phyloP scores from a whole-genome alignment of 2,888 invertebrate genomes.

The Allacma fusca region DNA sequence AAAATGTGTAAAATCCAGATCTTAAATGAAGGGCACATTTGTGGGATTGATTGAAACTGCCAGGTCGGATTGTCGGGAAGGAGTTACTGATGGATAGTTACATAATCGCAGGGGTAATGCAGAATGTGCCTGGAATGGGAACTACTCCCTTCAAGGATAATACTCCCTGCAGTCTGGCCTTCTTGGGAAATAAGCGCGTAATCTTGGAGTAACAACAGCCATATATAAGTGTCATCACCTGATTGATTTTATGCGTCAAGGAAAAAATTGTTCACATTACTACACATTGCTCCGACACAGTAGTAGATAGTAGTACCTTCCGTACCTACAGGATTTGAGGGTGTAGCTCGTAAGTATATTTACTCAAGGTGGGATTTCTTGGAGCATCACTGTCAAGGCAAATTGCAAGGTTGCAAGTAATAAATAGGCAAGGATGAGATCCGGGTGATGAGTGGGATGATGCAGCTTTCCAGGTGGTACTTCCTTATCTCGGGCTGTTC shows the following conservation, averaged over 20 bases:
- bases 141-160: not conserved
- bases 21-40: slow-evolving; percentile 37
- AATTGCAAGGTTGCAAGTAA: slow-evolving; percentile 32
- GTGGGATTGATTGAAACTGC: slow-evolving; percentile 31
- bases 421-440: slow-evolving; percentile 25
- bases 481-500: not conserved
- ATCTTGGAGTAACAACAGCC: slow-evolving; percentile 32
- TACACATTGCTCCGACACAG: not conserved
- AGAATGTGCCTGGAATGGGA: not conserved
- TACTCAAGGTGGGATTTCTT: not conserved
- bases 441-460: not conserved
- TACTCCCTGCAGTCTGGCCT: slow-evolving; percentile 1
- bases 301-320: not conserved
- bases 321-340: not conserved
- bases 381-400: slow-evolving; percentile 7
- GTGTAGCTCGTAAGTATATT: not conserved
- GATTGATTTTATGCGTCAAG: slow-evolving; percentile 39
- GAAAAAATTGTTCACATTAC: slow-evolving; percentile 2
- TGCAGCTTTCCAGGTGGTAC: slow-evolving; percentile 16
- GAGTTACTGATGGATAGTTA: slow-evolving; percentile 18
- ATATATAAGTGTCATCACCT: slow-evolving; percentile 38
- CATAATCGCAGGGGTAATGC: slow-evolving; percentile 21
- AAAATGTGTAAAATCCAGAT: slow-evolving; percentile 23
- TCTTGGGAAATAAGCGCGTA: slow-evolving; percentile 28
- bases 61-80: not conserved